Evolutionary conservation across 2,797 vertebrate species (phyloP), one percentile per base, ranked within the genome.

Genomic region (Chaetophractus vellerosus): DNA sequence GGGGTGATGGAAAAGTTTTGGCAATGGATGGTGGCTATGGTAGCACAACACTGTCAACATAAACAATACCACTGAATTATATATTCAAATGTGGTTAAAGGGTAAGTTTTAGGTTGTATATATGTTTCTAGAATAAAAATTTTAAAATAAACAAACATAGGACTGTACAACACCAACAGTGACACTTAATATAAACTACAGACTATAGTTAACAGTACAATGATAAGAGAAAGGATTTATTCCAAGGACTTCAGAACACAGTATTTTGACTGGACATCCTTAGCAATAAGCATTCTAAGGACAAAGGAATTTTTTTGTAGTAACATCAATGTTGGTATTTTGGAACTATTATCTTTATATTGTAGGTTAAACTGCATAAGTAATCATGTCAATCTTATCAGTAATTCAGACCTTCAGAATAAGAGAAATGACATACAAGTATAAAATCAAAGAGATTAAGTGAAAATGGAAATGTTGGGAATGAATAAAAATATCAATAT

Each of bases 371-470:
- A 88, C 36, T 9, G 85, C 81, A 28, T 24, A 45, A 45, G 8
- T 45, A 82, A 31, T 57, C 38, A 76, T 55, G 63, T 52, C 45
- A 57, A 88, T 52, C 61, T 61, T 16, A 31, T 55, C 57, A 72
- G 36, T 36, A 57, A 84, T 64, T 36, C 9, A 84, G n/a, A 79
- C 69, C 33, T 68, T 88, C 83, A 82, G n/a, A 86, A 12, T 57
- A 79, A 88, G 33, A 89, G 31, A 91, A 81, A 69, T 45, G 23
- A 59, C 38, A 83, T 33, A 55, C 6, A 26, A 88, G 68, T 61
- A 69, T 59, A 91, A 61, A 76, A 87, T 91, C 83, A 87, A 87
- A 81, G 41, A 87, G 81, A 76, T 78, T 36, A 66, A 63, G 15
- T 74, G 48, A 86, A 90, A 26, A 91, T 16, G n/a, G 23, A 71